Evolutionary conservation across 2,797 vertebrate genomes (phyloP), one percentile per base, ranked within the genome.

Genomic region (Mormyrops boulengeri): DNA sequence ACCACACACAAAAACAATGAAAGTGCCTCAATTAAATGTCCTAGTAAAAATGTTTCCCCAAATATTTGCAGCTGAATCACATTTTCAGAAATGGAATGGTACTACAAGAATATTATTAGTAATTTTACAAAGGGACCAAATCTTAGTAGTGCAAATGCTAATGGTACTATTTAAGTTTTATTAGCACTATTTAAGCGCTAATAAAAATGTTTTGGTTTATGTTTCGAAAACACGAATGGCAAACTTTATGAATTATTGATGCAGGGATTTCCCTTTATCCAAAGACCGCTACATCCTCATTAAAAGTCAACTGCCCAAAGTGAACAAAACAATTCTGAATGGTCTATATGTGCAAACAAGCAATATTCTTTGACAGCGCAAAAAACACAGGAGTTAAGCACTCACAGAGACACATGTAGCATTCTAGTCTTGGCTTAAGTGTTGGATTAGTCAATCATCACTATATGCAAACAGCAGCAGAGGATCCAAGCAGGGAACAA

Each of bases 381-480:
- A 60, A 60, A 19, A 60, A 62, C 34, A 44, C 30, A 41, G 30
- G 26, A 44, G 86, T 44, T 22, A 57, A 87, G 30, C 53, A 44
- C 22, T 52, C 49, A 41, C 86, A 87, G 86, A 41, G 34, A 60
- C 38, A 87, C 52, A 86, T 17, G 52, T 52, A 52, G 85, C 49
- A 34, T 60, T 87, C 60, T 87, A 87, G 86, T 60, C 53, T 57
- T 60, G 52, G 2, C 55, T 34, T 62, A 87, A 87, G 17, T 85
- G 44, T 85, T 52, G 44, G 84, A 85, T 14, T 30, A 85, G 52
- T 60, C 53, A 38, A 52, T 38, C 22, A 41, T 12, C 30, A 44
- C 12, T 55, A 62, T n/a, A 11, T 14, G 19, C 41, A 66, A 52
- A 47, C 52, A 88, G 41, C 57, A 88, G 60, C n/a, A 69, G 38